Evolutionary conservation across 1,140 invertebrate species (phyloP), one percentile per base, ranked within the genome.

Genomic region (Leptinotarsa lineolata): DNA sequence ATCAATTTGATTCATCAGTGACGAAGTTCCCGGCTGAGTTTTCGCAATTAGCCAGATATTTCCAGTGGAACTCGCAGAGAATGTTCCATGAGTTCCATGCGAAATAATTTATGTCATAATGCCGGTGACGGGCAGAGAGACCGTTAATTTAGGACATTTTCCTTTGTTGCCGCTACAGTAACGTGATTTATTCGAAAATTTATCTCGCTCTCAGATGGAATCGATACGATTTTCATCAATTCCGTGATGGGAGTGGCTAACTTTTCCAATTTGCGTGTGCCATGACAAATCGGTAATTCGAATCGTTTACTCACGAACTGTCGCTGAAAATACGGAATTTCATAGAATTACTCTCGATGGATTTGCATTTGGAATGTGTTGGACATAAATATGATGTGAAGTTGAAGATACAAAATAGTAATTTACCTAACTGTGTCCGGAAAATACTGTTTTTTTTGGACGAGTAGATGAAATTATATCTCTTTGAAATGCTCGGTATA

Each of bases 41-140:
- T 54, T 54, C n/a, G 48, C 48, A 15, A 54, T 54, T 18, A 54
- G 48, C 48, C 48, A 54, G 48, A 54, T 54, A 54, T 54, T 54
- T 4, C 48, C 48, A 15, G 16, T 54, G 48, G 48, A 54, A n/a
- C 48, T 54, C 48, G 48, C 15, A 54, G 6, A 54, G 15, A 12
- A 13, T 54, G 48, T n/a, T 54, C 6, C 16, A 54, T n/a, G 48
- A 54, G 48, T 13, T 54, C 48, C 48, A 54, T 54, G 48, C 2
- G 48, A 54, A 39, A 54, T 54, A 54, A 54, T 54, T 54, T 54
- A 54, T 54, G 48, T 18, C 48, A 54, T 54, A 54, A 54, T 54
- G 48, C n/a, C 15, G 15, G 48, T 54, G 48, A 54, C 48, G 48
- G 15, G n/a, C 15, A 54, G 48, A 15, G 15, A 15, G 15, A 4